These are phyloP conservation scores for Zophobas atratus DNA, from an alignment of 1,140 invertebrate genomes.

Conservation along the genomic window DNA sequence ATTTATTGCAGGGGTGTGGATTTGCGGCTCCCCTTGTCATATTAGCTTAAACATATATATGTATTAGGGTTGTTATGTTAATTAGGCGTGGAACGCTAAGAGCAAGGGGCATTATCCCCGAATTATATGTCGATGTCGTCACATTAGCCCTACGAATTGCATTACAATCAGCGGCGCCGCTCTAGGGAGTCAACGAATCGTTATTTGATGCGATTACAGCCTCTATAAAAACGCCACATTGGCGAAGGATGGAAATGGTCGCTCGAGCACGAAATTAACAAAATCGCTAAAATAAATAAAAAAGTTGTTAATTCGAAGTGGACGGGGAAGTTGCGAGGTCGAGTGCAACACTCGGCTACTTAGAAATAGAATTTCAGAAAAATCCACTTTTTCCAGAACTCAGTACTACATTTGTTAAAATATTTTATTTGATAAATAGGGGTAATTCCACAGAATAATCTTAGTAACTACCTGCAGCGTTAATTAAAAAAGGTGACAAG, in stretches of 20 bases:
- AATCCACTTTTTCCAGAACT: no score
- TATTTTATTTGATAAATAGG: no score
- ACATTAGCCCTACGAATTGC: constrained; percentile 50
- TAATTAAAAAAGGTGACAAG: no score
- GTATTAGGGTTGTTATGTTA: constrained; percentile 47
- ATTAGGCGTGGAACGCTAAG: constrained; percentile 46
- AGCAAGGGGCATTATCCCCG: constrained; percentile 43
- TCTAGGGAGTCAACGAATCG: constrained; percentile 51
- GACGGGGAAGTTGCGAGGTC: background rate
- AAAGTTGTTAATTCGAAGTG: background rate
- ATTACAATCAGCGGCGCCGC: constrained; percentile 53
- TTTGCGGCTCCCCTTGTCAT: constrained; percentile 19
- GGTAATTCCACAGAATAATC: no score
- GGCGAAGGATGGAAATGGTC: constrained; percentile 46
- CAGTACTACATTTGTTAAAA: no score
- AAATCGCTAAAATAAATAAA: no score
- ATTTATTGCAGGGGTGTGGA: constrained; percentile 47
- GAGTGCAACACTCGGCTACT: no score
- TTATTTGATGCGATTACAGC: constrained; percentile 54
- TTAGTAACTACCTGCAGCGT: no score
- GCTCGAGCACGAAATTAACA: constrained; percentile 19
- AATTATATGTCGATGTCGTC: constrained; percentile 50
- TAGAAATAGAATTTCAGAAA: no score
- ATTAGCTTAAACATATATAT: constrained; percentile 48
- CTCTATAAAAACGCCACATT: constrained; percentile 53